phyloP scores from a whole-genome alignment of 2,113 vertebrate genomes.

The Rostratula benghalensis region DNA sequence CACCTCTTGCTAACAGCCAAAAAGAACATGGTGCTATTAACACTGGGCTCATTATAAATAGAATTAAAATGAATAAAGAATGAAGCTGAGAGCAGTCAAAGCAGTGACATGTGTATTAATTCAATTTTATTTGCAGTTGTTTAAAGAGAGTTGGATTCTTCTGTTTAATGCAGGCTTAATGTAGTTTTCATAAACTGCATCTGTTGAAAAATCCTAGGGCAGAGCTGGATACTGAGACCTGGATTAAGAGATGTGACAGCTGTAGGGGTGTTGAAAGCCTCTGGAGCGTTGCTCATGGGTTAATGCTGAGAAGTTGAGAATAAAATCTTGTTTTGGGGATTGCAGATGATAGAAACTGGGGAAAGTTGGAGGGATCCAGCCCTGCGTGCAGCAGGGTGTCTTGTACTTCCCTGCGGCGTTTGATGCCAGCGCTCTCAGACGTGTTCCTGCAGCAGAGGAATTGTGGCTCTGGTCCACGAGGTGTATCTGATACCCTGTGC shows the following conservation, averaged over 20 bases:
- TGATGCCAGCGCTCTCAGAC: background rate
- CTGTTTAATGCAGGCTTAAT: background rate
- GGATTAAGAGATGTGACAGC: background rate
- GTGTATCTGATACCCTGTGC: background rate
- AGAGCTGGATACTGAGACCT: background rate
- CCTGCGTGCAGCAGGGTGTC: fast-evolving
- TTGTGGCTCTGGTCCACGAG: background rate
- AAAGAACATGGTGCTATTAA: background rate
- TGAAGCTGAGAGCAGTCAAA: background rate
- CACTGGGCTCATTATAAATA: background rate
- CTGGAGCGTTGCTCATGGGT: background rate
- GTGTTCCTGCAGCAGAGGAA: background rate
- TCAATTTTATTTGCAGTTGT: background rate
- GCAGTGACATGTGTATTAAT: background rate
- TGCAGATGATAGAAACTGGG: background rate
- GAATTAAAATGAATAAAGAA: background rate
- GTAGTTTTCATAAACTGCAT: background rate
- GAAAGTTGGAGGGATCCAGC: background rate
- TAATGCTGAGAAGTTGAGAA: background rate
- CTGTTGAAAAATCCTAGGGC: background rate
- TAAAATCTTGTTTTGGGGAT: background rate
- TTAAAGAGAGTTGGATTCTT: background rate
- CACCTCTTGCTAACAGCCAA: background rate
- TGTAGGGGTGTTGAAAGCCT: background rate
- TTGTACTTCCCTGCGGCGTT: background rate